Conservation (phyloP, 1,140 invertebrate genomes). For the Liolophura sinensis region DNA sequence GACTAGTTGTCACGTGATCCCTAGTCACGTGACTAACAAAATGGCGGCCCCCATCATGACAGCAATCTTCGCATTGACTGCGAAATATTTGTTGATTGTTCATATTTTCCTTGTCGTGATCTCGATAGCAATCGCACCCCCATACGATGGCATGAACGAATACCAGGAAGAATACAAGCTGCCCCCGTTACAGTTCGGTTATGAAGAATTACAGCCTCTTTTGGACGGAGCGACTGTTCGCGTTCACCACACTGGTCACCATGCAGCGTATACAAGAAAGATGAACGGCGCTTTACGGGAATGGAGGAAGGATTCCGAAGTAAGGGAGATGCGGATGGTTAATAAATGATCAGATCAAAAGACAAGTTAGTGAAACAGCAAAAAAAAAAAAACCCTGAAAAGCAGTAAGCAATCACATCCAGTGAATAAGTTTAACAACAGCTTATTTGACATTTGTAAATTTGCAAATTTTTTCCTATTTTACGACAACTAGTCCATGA, state of each 20-base stretch:
- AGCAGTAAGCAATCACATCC: constrained; percentile 20
- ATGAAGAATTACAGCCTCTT: constrained; percentile 39
- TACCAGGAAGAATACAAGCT: constrained; percentile 25
- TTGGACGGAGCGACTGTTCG: constrained; percentile 38
- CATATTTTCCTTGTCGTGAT: too few relatives aligned
- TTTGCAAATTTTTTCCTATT: too few relatives aligned
- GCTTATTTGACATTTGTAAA: too few relatives aligned
- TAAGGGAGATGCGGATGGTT: constrained; percentile 3
- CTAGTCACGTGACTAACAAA: too few relatives aligned
- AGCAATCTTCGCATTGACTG: too few relatives aligned
- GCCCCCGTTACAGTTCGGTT: constrained; percentile 33
- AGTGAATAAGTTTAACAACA: constrained; percentile 5
- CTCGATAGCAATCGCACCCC: too few relatives aligned
- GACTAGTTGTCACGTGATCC: too few relatives aligned
- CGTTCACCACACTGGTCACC: constrained; percentile 43
- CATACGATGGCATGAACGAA: too few relatives aligned
- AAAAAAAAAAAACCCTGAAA: constrained; percentile 14
- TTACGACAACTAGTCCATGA: too few relatives aligned
- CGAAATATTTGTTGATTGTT: too few relatives aligned
- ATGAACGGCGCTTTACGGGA: constrained; percentile 36
- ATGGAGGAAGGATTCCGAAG: constrained; percentile 27
- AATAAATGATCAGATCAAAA: too few relatives aligned
- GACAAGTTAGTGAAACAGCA: background rate
- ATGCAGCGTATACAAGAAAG: constrained; percentile 40
- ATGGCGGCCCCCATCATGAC: too few relatives aligned